A percentile compares a stretch with the other conserved stretches of the same genome.
Evolutionary conservation across 2,797 vertebrate species (phyloP).

Genomic region (Sebastes hubbsi): DNA sequence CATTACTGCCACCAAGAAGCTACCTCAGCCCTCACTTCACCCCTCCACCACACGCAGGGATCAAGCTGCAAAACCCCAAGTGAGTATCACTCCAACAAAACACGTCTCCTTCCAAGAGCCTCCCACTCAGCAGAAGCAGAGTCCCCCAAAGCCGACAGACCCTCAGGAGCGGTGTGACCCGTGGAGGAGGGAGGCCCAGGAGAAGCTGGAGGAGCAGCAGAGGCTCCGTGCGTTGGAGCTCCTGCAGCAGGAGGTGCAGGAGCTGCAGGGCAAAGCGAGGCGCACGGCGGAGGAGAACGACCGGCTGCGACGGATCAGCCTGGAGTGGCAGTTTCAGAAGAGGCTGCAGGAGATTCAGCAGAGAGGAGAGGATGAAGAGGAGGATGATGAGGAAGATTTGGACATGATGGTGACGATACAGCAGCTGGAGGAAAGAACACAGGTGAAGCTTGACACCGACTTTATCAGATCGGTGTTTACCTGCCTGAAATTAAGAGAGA

Average conservation of each 20-base stretch:
- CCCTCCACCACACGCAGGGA: background rate
- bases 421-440: conserved; percentile 84
- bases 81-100: conserved; percentile 78
- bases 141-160: conserved; percentile 67
- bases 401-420: conserved; percentile 87
- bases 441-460: conserved; percentile 75
- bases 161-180: conserved; percentile 78
- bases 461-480: background rate
- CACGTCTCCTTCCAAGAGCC: conserved; percentile 83
- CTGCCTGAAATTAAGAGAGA: background rate
- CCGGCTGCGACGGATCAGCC: conserved; percentile 87
- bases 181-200: conserved; percentile 88
- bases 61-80: conserved; percentile 62
- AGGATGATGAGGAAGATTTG: conserved; percentile 88
- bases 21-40: conserved; percentile 41
- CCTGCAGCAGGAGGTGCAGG: conserved; percentile 87
- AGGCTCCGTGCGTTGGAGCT: conserved; percentile 85
- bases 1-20: conserved; percentile 44
- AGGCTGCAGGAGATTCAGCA: conserved; percentile 89
- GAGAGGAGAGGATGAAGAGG: conserved; percentile 84
- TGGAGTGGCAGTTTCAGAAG: conserved; percentile 95
- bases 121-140: conserved; percentile 79
- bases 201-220: conserved; percentile 86
- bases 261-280: conserved; percentile 84
- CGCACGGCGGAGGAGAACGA: conserved; percentile 85